phyloP scores from a whole-genome alignment of 2,797 vertebrate species.

The Mallotus villosus region DNA sequence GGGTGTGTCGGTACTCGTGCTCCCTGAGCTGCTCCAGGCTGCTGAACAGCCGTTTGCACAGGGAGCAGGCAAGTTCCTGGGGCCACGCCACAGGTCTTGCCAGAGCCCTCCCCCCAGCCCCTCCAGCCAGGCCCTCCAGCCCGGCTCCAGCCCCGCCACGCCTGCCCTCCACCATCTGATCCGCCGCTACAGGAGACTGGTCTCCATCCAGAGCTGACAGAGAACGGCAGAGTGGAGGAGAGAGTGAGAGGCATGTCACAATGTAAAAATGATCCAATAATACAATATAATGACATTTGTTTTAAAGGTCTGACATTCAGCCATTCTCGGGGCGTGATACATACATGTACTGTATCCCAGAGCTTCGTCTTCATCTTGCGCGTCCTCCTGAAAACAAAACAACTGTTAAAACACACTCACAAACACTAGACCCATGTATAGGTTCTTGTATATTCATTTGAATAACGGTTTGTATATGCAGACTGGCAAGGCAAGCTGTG shows the following conservation, averaged over 20 bases:
- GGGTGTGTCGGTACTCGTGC: slow-evolving; percentile 72
- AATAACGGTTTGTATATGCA: slow-evolving; percentile 64
- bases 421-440: slow-evolving; percentile 54
- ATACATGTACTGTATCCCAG: slow-evolving; percentile 66
- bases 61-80: slow-evolving; percentile 75
- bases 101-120: slow-evolving; percentile 51
- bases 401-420: slow-evolving; percentile 56
- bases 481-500: slow-evolving; percentile 53
- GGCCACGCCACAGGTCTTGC: slow-evolving; percentile 59
- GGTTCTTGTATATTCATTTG: not conserved
- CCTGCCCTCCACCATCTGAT: slow-evolving; percentile 71
- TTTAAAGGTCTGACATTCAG: not conserved
- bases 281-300: not conserved
- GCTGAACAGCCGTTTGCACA: slow-evolving; percentile 81
- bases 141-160: slow-evolving; percentile 55
- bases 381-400: slow-evolving; percentile 67
- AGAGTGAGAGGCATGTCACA: slow-evolving; percentile 17
- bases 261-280: too few species aligned
- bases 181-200: slow-evolving; percentile 58
- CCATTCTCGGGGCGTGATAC: slow-evolving; percentile 16
- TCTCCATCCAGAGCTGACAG: slow-evolving; percentile 64
- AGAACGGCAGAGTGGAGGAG: slow-evolving; percentile 15
- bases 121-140: slow-evolving; percentile 53
- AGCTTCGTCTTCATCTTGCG: slow-evolving; percentile 55
- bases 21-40: slow-evolving; percentile 77